These are phyloP conservation scores for Drosophila carrolli DNA, from an alignment of 1,140 invertebrate species.

Conservation along the genomic window DNA sequence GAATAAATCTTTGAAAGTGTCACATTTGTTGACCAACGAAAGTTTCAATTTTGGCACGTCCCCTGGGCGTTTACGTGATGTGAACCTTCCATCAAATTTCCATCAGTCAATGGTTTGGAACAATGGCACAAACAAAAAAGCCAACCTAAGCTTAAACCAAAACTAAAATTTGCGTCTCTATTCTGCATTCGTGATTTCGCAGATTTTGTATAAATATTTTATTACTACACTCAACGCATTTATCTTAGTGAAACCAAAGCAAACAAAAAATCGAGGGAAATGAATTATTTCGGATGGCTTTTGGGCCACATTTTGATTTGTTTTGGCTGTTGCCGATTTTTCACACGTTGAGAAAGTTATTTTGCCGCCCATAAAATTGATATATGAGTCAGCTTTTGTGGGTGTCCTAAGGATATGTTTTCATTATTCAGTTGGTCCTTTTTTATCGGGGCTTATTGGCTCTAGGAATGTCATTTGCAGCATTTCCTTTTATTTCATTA, in stretches of 20 bases:
- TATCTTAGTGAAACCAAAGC: conserved; percentile 28
- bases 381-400: conserved; percentile 15
- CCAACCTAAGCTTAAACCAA: conserved; percentile 10
- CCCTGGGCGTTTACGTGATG: conserved; percentile 51
- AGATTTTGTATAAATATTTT: conserved; percentile 48
- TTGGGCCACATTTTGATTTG: conserved; percentile 21
- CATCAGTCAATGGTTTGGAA: conserved; percentile 49
- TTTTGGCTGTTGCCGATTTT: conserved; percentile 24
- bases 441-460: background rate
- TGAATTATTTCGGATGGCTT: conserved; percentile 32
- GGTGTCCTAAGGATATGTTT: conserved; percentile 1
- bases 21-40: conserved; percentile 43
- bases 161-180: conserved; percentile 15
- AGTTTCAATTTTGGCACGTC: conserved; percentile 47
- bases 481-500: conserved; percentile 39
- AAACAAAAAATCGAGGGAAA: conserved; percentile 10
- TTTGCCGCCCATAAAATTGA: conserved; percentile 28
- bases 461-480: conserved; percentile 10
- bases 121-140: conserved; percentile 3
- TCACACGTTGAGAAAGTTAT: conserved; percentile 35
- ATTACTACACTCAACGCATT: conserved; percentile 32
- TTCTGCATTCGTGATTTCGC: conserved; percentile 8
- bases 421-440: conserved; percentile 17
- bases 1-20: conserved; percentile 43
- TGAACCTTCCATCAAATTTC: conserved; percentile 54